phyloP scores from a whole-genome alignment of 2,888 invertebrate species.

The Dichetophora obliterata region DNA sequence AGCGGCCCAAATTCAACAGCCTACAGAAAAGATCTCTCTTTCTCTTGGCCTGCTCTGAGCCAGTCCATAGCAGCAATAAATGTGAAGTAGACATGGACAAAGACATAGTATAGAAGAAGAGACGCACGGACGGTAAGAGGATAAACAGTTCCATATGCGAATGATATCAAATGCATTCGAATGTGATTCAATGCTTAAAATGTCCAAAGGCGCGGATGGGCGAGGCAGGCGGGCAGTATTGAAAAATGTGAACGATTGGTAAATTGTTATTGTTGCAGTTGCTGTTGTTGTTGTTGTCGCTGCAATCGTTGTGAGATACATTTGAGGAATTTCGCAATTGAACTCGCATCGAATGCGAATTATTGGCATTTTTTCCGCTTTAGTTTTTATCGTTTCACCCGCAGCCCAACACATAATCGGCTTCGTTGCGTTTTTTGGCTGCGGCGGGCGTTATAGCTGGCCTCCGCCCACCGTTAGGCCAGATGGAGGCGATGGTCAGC shows the following conservation, averaged over 20 bases:
- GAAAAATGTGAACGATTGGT: conserved; percentile 62
- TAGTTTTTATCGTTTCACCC: conserved; percentile 19
- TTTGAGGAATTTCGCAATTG: conserved; percentile 29
- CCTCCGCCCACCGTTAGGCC: conserved; percentile 46
- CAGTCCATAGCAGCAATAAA: conserved; percentile 14
- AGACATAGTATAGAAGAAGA: conserved; percentile 6
- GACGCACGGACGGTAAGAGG: conserved; percentile 30
- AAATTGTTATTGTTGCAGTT: conserved; percentile 42
- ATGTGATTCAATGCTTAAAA: conserved; percentile 15
- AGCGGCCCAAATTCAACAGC: conserved; percentile 9
- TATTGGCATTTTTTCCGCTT: conserved; percentile 31
- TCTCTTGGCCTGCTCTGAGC: not conserved
- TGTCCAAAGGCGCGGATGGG: conserved; percentile 48
- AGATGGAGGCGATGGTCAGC: not conserved
- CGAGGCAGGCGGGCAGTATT: not conserved
- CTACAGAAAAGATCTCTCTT: not conserved
- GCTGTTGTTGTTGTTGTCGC: conserved; percentile 31
- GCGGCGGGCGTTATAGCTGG: conserved; percentile 51
- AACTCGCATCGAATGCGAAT: conserved; percentile 27
- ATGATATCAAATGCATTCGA: conserved; percentile 41
- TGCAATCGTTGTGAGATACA: conserved; percentile 20
- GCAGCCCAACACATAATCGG: conserved; percentile 2
- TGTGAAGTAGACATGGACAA: conserved; percentile 21
- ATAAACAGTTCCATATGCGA: conserved; percentile 20
- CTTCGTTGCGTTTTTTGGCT: conserved; percentile 21